Evolutionary conservation across 2,888 invertebrate genomes (phyloP), one percentile per base, ranked within the genome.

Genomic region (Nomada fabriciana): DNA sequence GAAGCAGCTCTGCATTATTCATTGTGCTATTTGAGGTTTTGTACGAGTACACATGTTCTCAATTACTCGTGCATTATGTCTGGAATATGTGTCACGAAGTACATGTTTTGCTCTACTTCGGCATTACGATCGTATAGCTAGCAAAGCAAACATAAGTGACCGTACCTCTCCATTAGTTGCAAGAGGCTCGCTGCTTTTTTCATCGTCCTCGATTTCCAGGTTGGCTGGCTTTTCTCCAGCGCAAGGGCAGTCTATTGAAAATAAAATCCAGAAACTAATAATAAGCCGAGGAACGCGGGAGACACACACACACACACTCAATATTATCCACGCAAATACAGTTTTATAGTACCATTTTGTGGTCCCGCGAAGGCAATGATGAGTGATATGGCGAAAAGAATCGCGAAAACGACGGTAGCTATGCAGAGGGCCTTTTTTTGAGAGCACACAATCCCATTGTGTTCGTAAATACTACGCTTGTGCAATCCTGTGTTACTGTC

Each of bases 311-410:
- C 25, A 25, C 25, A 25, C 25, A n/a, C 11, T 60, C 36, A n/a
- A 4, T 60, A 23, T 18, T 50, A 13, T 61, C 20, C 52, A 52
- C 23, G 3, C 11, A 2, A 13, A 53, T 18, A 53, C 13, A 13
- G 42, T 3, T 55, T 13, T 55, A 36, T 15, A 43, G n/a, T 94
- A 97, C 97, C 97, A 92, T 97, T 96, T 94, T 97, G 97, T 76
- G 98, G 98, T 86, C 98, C 97, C 72, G 98, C 98, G 93, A 98
- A 98, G 76, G 98, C 98, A 83, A 98, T 97, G 86, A 98, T 96
- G 85, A 98, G 95, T 59, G 98, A 97, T 75, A 97, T 97, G 88
- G 96, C 95, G 93, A 98, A 96, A 90, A 98, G 96, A 50, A 97
- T 96, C 7, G 97, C 96, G 92, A 98, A 96, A 53, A 98, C 97